Evolutionary conservation across 2,888 invertebrate species (phyloP), one percentile per base, ranked within the genome.

Genomic region (Sisyra terminalis): DNA sequence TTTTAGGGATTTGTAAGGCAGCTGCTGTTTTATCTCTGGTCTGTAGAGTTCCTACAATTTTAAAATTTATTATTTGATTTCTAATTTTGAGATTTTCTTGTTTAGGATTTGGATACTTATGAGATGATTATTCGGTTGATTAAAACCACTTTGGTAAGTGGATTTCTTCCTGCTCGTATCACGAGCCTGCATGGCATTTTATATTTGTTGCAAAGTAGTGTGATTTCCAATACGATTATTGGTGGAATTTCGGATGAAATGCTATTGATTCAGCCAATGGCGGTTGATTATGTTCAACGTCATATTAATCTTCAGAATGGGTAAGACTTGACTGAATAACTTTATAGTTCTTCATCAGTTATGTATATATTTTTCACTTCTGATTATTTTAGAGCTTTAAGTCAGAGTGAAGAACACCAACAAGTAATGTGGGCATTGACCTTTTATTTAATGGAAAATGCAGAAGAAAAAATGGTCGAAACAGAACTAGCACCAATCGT

Each of bases 371-470:
- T 36, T 13, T n/a, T n/a, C n/a, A n/a, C n/a, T n/a, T n/a, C n/a
- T n/a, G n/a, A n/a, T 39, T 45, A 36, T 50, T 53, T 45, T 46
- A 57, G 57, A 40, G 53, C 56, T 31, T 49, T 60, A 44, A 55
- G 51, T 45, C 56, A 55, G 45, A 59, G 59, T 50, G 74, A 76
- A 54, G 74, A 75, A 49, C 80, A 83, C 55, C 70, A 73, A 43
- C 63, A 80, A 49, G 63, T 77, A 39, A 69, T 84, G 54, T 85
- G 84, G 82, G 72, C 81, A 18, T 60, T 82, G 39, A 74, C 78
- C 40, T 84, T 84, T 60, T 82, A 78, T 59, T 62, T 86, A 46
- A 66, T 84, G 52, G 85, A 86, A 60, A 75, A 77, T 55, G 65
- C 78, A 29, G 73, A 76, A 47, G 78, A 80, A 53, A 65, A 68